Percentiles rank a stretch among this genome's conserved stretches.
Conservation (phyloP, 2,797 vertebrate genomes). For the Protonibea diacanthus region DNA sequence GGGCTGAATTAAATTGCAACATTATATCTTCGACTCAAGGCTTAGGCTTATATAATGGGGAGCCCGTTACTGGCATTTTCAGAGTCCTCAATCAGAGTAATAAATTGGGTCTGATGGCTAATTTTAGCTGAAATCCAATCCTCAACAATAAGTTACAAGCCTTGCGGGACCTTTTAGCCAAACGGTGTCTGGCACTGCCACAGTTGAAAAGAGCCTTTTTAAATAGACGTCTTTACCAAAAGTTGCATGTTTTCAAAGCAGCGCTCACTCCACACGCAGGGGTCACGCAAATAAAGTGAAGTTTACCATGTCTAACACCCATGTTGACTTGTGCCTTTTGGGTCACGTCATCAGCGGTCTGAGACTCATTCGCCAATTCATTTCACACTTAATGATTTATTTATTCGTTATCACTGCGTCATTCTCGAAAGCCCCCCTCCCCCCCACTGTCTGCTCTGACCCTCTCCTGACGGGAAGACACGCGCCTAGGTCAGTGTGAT, state of each 20-base stretch:
- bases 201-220: slow-evolving; percentile 75
- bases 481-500: slow-evolving; percentile 61
- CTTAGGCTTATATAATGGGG: slow-evolving; percentile 65
- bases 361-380: slow-evolving; percentile 43
- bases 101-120: slow-evolving; percentile 95
- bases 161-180: slow-evolving; percentile 88
- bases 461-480: slow-evolving; percentile 41
- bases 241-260: slow-evolving; percentile 71
- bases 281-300: slow-evolving; percentile 68
- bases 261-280: slow-evolving; percentile 58
- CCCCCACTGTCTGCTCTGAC: slow-evolving; percentile 19
- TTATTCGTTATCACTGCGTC: slow-evolving; percentile 36
- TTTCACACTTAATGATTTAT: slow-evolving; percentile 38
- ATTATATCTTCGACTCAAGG: slow-evolving; percentile 74
- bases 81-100: slow-evolving; percentile 92
- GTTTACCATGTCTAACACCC: slow-evolving; percentile 66
- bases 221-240: slow-evolving; percentile 74
- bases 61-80: slow-evolving; percentile 84
- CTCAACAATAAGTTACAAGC: slow-evolving; percentile 93
- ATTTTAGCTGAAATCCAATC: slow-evolving; percentile 96
- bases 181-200: slow-evolving; percentile 79
- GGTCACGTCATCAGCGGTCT: slow-evolving; percentile 12
- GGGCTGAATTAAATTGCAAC: slow-evolving; percentile 78
- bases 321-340: slow-evolving; percentile 54
- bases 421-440: slow-evolving; percentile 27